A percentile compares a stretch with the other conserved stretches of the same genome.
These are phyloP conservation scores for Orthonyx spaldingii DNA, from an alignment of 2,113 vertebrate species.

Conservation along the genomic window DNA sequence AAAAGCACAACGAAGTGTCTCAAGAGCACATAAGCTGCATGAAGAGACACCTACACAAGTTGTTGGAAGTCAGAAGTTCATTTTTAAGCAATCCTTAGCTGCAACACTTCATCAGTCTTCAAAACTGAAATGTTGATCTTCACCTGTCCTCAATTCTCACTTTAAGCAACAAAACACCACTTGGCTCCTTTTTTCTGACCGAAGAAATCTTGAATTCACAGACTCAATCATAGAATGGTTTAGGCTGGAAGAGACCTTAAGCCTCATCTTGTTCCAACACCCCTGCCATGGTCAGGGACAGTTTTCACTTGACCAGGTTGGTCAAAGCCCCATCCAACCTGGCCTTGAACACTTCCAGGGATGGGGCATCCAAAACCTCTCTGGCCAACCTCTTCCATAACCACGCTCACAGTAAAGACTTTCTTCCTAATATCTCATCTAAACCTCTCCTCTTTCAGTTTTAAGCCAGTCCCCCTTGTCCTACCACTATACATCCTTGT, in stretches of 20 bases:
- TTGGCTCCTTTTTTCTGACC: background rate
- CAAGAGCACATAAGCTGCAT: background rate
- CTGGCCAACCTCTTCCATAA: background rate
- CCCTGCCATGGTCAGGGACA: background rate
- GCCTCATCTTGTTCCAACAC: background rate
- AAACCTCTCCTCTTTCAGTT: background rate
- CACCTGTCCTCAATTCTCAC: background rate
- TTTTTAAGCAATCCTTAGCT: background rate
- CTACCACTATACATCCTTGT: background rate
- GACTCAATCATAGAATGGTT: background rate
- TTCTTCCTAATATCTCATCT: background rate
- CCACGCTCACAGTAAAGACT: background rate
- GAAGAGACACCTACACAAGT: background rate
- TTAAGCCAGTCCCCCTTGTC: background rate
- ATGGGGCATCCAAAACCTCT: background rate
- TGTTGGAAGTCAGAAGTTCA: background rate
- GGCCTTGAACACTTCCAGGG: background rate
- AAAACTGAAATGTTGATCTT: background rate
- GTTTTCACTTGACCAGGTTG: background rate
- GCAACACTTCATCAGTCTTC: background rate
- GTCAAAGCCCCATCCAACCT: background rate
- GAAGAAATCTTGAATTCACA: background rate
- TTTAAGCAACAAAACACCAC: background rate
- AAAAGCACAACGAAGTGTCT: background rate
- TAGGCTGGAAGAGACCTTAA: background rate